These are phyloP conservation scores for Elgaria multicarinata DNA, from an alignment of 2,113 vertebrate species.

Conservation along the genomic window DNA sequence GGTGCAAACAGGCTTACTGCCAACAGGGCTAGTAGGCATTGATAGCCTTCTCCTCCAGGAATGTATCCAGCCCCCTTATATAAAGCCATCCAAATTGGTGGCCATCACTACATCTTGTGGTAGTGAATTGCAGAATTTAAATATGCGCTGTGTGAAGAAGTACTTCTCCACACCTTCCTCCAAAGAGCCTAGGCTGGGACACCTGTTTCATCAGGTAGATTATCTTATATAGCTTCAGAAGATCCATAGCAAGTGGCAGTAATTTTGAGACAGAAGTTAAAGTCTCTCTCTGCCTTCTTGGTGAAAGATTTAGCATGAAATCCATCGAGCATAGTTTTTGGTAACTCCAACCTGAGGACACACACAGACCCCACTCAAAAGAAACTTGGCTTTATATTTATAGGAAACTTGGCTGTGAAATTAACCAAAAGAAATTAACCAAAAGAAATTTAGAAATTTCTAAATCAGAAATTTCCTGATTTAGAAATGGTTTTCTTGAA, in stretches of 20 bases:
- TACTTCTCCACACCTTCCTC: neutral
- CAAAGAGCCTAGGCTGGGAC: neutral
- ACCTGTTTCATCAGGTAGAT: neutral
- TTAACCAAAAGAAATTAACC: neutral
- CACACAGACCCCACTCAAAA: too few relatives aligned
- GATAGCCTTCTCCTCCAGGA: too few relatives aligned
- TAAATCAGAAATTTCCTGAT: neutral
- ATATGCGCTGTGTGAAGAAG: too few relatives aligned
- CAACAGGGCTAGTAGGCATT: too few relatives aligned
- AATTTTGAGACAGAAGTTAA: neutral
- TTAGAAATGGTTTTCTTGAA: neutral
- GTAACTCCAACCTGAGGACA: neutral
- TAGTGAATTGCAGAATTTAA: too few relatives aligned
- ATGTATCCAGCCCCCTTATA: too few relatives aligned
- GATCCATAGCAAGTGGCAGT: neutral
- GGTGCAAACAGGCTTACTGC: too few relatives aligned
- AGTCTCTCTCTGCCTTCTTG: neutral
- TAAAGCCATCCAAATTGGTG: neutral
- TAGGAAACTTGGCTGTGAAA: neutral
- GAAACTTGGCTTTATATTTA: neutral
- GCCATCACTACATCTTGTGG: too few relatives aligned
- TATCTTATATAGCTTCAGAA: too few relatives aligned
- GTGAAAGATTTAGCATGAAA: neutral
- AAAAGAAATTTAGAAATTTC: too few relatives aligned
- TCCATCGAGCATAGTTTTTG: neutral